phyloP scores from a whole-genome alignment of 2,113 vertebrate genomes.

The Oncorhynchus tshawytscha region DNA sequence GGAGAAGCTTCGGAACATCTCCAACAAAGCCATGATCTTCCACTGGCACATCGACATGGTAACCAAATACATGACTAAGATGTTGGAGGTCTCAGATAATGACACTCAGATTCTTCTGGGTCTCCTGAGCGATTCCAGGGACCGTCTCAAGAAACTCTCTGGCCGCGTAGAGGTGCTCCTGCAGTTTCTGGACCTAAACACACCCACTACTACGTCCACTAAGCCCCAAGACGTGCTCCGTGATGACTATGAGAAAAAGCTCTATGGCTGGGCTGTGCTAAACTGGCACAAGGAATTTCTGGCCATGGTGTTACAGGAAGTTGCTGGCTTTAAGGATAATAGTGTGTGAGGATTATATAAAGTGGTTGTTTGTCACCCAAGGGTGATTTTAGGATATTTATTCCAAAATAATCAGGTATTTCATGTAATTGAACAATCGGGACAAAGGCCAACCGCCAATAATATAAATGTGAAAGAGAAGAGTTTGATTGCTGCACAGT shows the following conservation, averaged over 20 bases:
- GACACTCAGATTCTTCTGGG: too few relatives aligned
- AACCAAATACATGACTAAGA: rapidly evolving
- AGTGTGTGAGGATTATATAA: neutral
- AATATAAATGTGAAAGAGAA: neutral
- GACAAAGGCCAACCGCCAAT: neutral
- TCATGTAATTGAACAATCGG: neutral
- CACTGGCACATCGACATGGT: slow-evolving; percentile 3
- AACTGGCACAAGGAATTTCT: slow-evolving; percentile 21
- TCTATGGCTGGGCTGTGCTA: slow-evolving; percentile 33
- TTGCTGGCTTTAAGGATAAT: neutral
- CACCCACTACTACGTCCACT: neutral
- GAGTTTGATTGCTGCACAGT: neutral
- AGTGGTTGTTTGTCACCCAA: neutral
- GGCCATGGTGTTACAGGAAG: neutral
- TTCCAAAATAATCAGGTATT: slow-evolving; percentile 12
- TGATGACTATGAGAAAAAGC: rapidly evolving
- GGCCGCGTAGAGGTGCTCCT: rapidly evolving
- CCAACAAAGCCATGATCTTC: slow-evolving; percentile 18
- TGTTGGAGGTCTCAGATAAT: rapidly evolving
- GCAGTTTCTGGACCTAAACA: rapidly evolving
- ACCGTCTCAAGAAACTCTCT: rapidly evolving
- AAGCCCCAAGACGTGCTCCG: neutral
- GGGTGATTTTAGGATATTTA: slow-evolving; percentile 19
- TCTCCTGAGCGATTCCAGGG: rapidly evolving
- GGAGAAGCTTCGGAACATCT: slow-evolving; percentile 49